These are phyloP conservation scores for Lissonota sp. DNA, from an alignment of 2,888 invertebrate species.

Conservation along the genomic window DNA sequence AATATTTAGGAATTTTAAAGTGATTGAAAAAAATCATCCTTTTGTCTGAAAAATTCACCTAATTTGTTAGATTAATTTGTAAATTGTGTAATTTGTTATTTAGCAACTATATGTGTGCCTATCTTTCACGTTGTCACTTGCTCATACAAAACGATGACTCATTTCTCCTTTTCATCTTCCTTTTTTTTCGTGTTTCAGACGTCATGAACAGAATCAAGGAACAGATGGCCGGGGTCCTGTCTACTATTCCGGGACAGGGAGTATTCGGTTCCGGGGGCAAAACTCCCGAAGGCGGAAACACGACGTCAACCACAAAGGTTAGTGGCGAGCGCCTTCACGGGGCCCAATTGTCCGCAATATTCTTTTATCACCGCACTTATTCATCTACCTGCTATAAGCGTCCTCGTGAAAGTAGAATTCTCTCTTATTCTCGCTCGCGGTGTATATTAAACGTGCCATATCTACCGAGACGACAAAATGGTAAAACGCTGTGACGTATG, in stretches of 20 bases:
- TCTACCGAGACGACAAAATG: conserved; percentile 20
- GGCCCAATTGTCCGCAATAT: conserved; percentile 44
- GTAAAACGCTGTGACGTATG: background rate
- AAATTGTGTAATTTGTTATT: no score
- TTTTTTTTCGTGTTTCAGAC: conserved; percentile 70
- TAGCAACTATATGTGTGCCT: conserved; percentile 14
- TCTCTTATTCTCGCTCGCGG: background rate
- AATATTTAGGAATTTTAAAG: no score
- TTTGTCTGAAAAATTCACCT: no score
- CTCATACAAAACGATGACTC: conserved; percentile 42
- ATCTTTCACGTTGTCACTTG: conserved; percentile 36
- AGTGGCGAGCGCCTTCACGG: conserved; percentile 46
- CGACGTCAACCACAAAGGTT: conserved; percentile 81
- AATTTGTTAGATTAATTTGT: no score
- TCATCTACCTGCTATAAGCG: conserved; percentile 2
- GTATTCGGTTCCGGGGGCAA: conserved; percentile 68
- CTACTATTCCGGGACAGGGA: conserved; percentile 63
- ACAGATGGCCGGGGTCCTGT: conserved; percentile 70
- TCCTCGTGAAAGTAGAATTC: conserved; percentile 1
- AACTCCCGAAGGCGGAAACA: conserved; percentile 79
- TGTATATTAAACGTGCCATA: conserved; percentile 35
- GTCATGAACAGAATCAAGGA: conserved; percentile 72
- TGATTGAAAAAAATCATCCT: no score
- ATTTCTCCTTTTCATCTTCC: background rate
- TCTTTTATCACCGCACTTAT: conserved; percentile 47